phyloP scores from a whole-genome alignment of 2,797 vertebrate genomes.

The Gymnodraco acuticeps region DNA sequence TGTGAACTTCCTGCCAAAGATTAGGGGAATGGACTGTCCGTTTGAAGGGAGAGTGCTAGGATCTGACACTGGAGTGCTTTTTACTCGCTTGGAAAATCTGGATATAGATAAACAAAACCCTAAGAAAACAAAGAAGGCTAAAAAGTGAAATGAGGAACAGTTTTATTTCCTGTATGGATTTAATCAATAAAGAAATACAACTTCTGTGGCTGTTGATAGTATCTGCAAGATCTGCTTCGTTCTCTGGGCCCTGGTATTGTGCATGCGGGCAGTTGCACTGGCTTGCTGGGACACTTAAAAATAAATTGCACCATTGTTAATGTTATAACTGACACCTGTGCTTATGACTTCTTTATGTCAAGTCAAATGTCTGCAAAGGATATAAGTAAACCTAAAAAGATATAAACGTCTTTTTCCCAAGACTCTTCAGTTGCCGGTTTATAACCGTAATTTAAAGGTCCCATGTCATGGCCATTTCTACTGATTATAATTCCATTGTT shows the following conservation, averaged over 20 bases:
- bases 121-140: constrained; percentile 60
- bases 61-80: constrained; percentile 88
- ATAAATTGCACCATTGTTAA: neutral
- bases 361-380: neutral
- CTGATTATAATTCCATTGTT: too few species aligned
- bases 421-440: too few species aligned
- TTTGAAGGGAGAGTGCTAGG: constrained; percentile 92
- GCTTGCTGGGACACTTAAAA: neutral
- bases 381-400: neutral
- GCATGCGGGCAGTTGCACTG: neutral
- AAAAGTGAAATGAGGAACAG: constrained; percentile 21
- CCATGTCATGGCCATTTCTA: too few species aligned
- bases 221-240: neutral
- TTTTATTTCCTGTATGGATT: neutral
- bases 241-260: neutral
- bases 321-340: too few species aligned
- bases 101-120: constrained; percentile 47
- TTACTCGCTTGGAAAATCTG: constrained; percentile 83
- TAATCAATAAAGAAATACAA: constrained; percentile 17
- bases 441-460: too few species aligned
- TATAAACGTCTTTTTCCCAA: too few species aligned
- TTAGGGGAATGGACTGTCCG: constrained; percentile 78
- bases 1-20: constrained; percentile 86
- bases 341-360: neutral
- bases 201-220: neutral